Evolutionary conservation across 2,113 vertebrate species (phyloP).

Genomic region (Plectropomus leopardus): DNA sequence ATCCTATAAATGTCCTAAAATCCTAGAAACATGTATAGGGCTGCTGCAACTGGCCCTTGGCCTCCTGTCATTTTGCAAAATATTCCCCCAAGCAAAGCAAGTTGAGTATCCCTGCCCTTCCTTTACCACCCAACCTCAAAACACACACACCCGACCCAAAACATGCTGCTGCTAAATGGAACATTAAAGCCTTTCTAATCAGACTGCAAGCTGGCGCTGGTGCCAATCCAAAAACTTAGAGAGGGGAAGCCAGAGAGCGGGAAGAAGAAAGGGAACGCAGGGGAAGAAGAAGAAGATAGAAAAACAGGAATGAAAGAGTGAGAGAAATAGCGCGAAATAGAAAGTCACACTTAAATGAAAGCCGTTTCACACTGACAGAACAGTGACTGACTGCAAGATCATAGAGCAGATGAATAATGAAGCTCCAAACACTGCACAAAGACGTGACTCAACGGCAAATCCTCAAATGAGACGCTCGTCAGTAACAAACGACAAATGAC

Average conservation of each 20-base stretch:
- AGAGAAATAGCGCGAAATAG: constrained; percentile 13
- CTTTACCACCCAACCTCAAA: not conserved
- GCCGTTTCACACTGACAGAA: constrained; percentile 52
- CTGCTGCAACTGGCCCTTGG: too few relatives aligned
- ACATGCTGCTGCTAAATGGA: constrained; percentile 54
- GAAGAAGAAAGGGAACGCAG: not conserved
- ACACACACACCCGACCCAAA: constrained; percentile 7
- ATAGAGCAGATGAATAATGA: constrained; percentile 30
- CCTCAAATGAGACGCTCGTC: constrained; percentile 17
- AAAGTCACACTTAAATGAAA: constrained; percentile 47
- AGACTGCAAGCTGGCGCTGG: constrained; percentile 53
- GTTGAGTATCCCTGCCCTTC: too few relatives aligned
- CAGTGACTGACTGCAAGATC: constrained; percentile 28
- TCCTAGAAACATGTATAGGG: too few relatives aligned
- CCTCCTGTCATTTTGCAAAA: too few relatives aligned
- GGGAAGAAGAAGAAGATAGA: not conserved
- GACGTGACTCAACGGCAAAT: constrained; percentile 1
- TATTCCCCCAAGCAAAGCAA: too few relatives aligned
- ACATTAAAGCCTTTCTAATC: constrained; percentile 67
- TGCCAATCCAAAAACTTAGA: constrained; percentile 50
- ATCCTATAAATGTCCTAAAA: too few relatives aligned
- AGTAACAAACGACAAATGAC: not conserved
- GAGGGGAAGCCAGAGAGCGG: constrained; percentile 17
- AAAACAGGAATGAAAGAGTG: not conserved
- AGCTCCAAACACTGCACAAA: constrained; percentile 11